Conservation (phyloP, 2,888 invertebrate species). For the Dendrolimus pini region DNA sequence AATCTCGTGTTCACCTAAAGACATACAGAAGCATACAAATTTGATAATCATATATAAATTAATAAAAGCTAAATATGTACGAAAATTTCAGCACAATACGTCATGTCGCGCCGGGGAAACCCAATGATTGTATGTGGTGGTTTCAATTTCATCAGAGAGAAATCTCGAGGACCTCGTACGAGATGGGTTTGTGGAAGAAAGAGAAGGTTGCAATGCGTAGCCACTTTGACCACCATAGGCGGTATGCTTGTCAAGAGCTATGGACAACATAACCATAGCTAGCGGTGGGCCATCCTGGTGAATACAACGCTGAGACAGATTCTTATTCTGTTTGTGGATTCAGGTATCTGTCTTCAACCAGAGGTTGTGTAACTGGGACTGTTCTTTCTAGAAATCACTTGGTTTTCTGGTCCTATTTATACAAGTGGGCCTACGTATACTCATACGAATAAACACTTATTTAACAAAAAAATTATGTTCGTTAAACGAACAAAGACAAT, state of each 20-base stretch:
- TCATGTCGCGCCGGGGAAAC: constrained; percentile 50
- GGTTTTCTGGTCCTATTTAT: too few relatives aligned
- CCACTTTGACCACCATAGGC: constrained; percentile 43
- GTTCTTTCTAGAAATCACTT: too few relatives aligned
- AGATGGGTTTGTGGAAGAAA: constrained; percentile 59
- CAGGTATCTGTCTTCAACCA: too few relatives aligned
- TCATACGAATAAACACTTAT: too few relatives aligned
- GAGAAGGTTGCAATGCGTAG: constrained; percentile 43
- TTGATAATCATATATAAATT: too few relatives aligned
- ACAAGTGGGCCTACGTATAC: too few relatives aligned
- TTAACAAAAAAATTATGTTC: too few relatives aligned
- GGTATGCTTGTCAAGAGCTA: constrained; percentile 34
- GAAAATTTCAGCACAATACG: constrained; percentile 25
- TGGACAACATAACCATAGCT: constrained; percentile 50
- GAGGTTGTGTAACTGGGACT: too few relatives aligned
- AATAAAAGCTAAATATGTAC: too few relatives aligned
- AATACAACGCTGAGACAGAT: not conserved
- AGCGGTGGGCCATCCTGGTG: constrained; percentile 14
- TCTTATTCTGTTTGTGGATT: not conserved
- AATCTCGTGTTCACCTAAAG: too few relatives aligned
- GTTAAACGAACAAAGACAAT: too few relatives aligned
- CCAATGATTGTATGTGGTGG: constrained; percentile 51
- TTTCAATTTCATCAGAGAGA: constrained; percentile 48
- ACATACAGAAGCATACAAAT: too few relatives aligned
- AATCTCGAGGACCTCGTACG: constrained; percentile 31